Percentiles rank a stretch among this genome's conserved stretches.
phyloP scores from a whole-genome alignment of 2,797 vertebrate genomes.

The Salmo trutta region DNA sequence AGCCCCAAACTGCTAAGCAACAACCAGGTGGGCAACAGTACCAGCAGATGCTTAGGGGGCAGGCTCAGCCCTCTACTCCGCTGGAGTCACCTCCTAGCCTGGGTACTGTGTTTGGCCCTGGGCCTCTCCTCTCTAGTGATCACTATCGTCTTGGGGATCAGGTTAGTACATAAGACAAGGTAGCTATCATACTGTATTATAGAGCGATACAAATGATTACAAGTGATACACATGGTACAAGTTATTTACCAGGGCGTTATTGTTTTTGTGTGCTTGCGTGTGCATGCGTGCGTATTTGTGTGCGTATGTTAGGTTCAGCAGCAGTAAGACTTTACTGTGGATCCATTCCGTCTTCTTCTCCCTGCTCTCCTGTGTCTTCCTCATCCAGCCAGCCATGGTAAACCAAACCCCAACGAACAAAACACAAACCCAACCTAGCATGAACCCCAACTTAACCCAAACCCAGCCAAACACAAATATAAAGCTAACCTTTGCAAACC shows the following conservation, averaged over 20 bases:
- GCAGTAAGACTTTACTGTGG: conserved; percentile 72
- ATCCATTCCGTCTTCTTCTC: conserved; percentile 76
- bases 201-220: not conserved
- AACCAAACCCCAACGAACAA: conserved; percentile 5
- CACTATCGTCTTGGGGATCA: conserved; percentile 71
- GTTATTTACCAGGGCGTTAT: not conserved
- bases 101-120: conserved; percentile 68
- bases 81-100: conserved; percentile 63
- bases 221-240: not conserved
- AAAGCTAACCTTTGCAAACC: not conserved
- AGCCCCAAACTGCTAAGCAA: not conserved
- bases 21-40: not conserved
- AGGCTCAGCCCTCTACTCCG: conserved; percentile 16
- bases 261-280: conserved; percentile 6
- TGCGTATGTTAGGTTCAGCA: conserved; percentile 70
- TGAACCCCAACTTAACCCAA: not conserved
- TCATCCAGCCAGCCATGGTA: conserved; percentile 79
- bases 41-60: not conserved
- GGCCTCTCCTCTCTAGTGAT: conserved; percentile 60
- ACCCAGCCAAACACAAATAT: not conserved
- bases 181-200: not conserved
- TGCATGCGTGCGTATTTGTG: conserved; percentile 17
- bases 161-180: conserved; percentile 61
- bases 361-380: conserved; percentile 73
- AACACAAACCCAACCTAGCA: not conserved